Conservation (phyloP, 2,113 vertebrate species). For the Tenrec ecaudatus region DNA sequence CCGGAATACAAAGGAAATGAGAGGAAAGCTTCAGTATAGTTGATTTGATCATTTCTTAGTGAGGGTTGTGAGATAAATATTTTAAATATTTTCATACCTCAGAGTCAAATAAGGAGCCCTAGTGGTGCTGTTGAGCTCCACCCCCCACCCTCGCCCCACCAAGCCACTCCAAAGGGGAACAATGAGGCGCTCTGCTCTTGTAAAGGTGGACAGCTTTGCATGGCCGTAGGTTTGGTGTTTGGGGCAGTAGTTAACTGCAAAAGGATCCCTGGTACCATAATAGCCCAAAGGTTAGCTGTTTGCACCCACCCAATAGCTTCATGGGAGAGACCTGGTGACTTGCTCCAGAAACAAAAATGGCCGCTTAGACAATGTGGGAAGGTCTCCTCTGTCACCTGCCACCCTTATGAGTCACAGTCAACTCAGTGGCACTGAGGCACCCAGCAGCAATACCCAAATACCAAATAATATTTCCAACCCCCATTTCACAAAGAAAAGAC, state of each 20-base stretch:
- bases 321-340: not conserved
- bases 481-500: conserved; percentile 27
- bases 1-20: conserved; percentile 68
- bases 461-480: conserved; percentile 3
- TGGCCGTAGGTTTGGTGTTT: too few species aligned
- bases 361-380: not conserved
- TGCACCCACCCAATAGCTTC: not conserved
- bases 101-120: too few species aligned
- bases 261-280: not conserved
- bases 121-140: too few species aligned
- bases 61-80: conserved; percentile 36
- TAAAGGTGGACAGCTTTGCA: too few species aligned
- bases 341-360: not conserved
- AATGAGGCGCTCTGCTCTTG: too few species aligned
- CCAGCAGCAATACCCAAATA: not conserved
- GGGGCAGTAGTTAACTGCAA: conserved; percentile 7
- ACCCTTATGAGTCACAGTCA: not conserved
- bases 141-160: too few species aligned
- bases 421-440: too few species aligned
- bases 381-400: not conserved
- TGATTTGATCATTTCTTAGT: conserved; percentile 45
- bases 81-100: too few species aligned
- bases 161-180: too few species aligned
- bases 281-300: too few species aligned
- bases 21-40: conserved; percentile 56